A percentile compares a stretch with the other conserved stretches of the same genome.
These are phyloP conservation scores for Rhynchomys soricoides DNA, from an alignment of 2,113 vertebrate species.

Conservation along the genomic window DNA sequence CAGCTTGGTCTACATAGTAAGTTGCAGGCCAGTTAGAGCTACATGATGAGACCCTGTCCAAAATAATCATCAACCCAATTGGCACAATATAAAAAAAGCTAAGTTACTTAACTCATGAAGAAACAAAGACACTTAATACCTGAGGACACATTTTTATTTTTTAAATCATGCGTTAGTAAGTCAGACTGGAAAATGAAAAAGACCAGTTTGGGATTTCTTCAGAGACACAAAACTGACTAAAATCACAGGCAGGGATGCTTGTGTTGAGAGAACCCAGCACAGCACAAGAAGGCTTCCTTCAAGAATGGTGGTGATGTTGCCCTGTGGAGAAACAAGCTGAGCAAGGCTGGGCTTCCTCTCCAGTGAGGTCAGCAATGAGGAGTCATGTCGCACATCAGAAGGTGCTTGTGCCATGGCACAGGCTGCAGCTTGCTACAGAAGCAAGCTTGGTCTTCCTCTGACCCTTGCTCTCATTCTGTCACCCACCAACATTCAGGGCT, in stretches of 20 bases:
- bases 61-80: not conserved
- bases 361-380: not conserved
- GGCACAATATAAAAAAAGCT: not conserved
- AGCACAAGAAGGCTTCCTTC: not conserved
- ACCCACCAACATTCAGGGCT: not conserved
- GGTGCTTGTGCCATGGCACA: not conserved
- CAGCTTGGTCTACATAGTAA: not conserved
- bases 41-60: not conserved
- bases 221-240: not conserved
- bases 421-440: not conserved
- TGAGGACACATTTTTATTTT: not conserved
- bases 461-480: not conserved
- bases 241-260: not conserved
- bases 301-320: not conserved
- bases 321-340: not conserved
- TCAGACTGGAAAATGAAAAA: not conserved
- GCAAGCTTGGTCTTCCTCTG: slow-evolving; percentile 6
- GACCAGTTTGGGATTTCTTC: not conserved
- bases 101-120: not conserved
- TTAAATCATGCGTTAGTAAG: not conserved
- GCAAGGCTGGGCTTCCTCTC: not conserved
- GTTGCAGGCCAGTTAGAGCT: not conserved
- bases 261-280: not conserved
- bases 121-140: not conserved
- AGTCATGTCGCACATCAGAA: not conserved